Conservation (phyloP, 2,888 invertebrate genomes). For the Patella caerulea region DNA sequence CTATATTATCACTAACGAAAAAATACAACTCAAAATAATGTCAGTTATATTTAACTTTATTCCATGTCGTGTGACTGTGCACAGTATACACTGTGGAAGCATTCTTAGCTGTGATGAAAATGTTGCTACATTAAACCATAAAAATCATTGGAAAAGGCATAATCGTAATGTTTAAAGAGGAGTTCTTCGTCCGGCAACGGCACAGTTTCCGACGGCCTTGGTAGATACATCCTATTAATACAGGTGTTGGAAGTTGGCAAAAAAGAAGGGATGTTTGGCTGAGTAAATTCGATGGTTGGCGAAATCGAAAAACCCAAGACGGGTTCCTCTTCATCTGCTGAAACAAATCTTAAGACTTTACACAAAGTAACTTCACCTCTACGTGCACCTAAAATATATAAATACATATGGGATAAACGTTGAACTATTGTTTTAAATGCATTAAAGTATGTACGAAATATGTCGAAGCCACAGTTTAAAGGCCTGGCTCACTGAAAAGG, state of each 20-base stretch:
- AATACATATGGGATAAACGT: no score
- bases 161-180: background rate
- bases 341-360: background rate
- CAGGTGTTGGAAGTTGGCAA: background rate
- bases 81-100: no score
- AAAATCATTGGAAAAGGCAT: background rate
- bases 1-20: no score
- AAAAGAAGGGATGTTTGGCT: background rate
- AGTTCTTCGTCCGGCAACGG: background rate
- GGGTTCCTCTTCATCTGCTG: background rate
- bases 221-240: background rate
- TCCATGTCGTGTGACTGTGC: no score
- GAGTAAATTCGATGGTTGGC: background rate
- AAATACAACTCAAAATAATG: no score
- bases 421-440: no score
- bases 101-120: background rate
- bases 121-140: background rate
- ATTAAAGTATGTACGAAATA: no score
- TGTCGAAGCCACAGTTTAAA: no score
- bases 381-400: no score
- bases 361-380: background rate
- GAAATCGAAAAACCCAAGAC: no score
- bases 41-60: no score
- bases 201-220: background rate
- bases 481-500: no score